Base-by-base conservation (phyloP, 2,888 invertebrate species). In the Amiota minor region DNA sequence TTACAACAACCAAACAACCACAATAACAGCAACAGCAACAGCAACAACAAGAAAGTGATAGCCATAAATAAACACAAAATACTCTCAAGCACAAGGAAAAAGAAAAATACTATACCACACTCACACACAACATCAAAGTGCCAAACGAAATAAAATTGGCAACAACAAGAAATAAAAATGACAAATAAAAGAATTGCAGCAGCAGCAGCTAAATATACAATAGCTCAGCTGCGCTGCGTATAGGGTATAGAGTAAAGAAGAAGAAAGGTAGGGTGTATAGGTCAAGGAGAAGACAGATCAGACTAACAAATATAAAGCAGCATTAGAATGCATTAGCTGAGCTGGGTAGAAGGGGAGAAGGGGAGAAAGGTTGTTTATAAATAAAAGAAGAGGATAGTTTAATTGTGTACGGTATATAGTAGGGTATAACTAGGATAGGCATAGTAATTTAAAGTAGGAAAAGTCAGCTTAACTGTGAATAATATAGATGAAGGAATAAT, bases 21-120 rank as follows among this genome's bases (percentile, higher is more conserved):
- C 16, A 23, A 62, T 12, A 35, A 12, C 35, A n/a, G 14, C 62
- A 45, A 2, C 53, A 53, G 2, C 53, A 53, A 62, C 62, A 62
- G 9, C 45, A 62, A 18, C 59, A 59, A 62, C 62, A 62, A 35
- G 35, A 35, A 62, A 65, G 35, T 35, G 11, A 35, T 16, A 18
- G 23, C 45, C 49, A 50, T 12, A 50, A 68, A 65, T 47, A 10
- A 65, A 62, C 49, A 47, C 45, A 67, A 14, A 67, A 49, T 35
- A 23, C 18, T 16, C 9, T 9, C 59, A 18, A 16, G 20, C 16
- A 59, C 1, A 16, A 6, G 16, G 10, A 10, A 16, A 16, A 6
- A 56, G 56, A 55, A 18, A 14, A 11, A 18, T 11, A 59, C 2
- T 10, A 59, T 20, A 18, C n/a, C n/a, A n/a, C n/a, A n/a, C n/a